Evolutionary conservation across 1,140 invertebrate genomes (phyloP), one percentile per base, ranked within the genome.

Genomic region (Drosophila bifasciata): DNA sequence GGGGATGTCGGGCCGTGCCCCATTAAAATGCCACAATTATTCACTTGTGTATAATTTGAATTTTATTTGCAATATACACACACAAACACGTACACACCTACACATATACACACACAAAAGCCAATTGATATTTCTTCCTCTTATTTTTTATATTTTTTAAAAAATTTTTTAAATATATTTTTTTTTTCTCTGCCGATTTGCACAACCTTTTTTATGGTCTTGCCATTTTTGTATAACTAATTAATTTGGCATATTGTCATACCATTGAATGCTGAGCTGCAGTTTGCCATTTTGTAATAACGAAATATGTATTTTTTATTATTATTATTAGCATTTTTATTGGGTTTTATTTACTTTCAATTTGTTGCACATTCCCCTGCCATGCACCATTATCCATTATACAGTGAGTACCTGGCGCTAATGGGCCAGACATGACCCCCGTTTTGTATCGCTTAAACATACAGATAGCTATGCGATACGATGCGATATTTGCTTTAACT

Each of bases 31-130:
- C 81, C 81, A 78, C 83, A 88, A 86, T 86, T 86, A 86, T 86
- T 86, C 81, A 86, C 81, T 86, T 88, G 81, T 86, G 81, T 74
- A 81, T 86, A 88, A 86, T 88, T 86, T 88, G 83, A 74, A 78
- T 75, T 85, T 84, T 76, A 79, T 84, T 85, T 64, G 80, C 64
- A 49, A 19, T 46, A 41, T 51, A 44, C 52, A 68, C 41, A 48
- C 56, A 46, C 60, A 71, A 40, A 21, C 13, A 36, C 32, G 41
- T 16, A 53, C 50, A 64, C 44, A 64, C n/a, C n/a, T n/a, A n/a
- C n/a, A n/a, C n/a, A n/a, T n/a, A 28, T 32, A 62, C 25, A 25
- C 58, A 36, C 44, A 63, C 39, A 36, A 56, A 55, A 68, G 28
- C 28, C 28, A 28, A 9, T 48, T 59, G 19, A 67, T 57, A 25